Evolutionary conservation across 2,888 invertebrate genomes (phyloP), one percentile per base, ranked within the genome.

Genomic region (Lochmaea crataegi): DNA sequence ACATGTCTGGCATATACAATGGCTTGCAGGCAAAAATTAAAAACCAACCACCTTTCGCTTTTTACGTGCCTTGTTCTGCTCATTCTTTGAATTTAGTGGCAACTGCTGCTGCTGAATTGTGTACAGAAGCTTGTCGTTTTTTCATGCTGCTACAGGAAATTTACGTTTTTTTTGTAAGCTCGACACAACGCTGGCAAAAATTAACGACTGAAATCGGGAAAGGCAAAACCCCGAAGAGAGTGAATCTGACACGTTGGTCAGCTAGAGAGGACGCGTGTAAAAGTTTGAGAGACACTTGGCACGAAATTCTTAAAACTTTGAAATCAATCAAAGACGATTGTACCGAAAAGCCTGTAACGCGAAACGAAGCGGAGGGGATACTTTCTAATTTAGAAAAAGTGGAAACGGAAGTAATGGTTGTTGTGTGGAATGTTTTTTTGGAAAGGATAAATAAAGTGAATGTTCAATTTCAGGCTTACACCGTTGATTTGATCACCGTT

Each of bases 111-210:
- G n/a, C n/a, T n/a, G n/a, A 26, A 26, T 1, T 26, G 26, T 71
- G 72, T 65, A 58, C 73, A 68, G 79, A 80, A 70, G 82, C 80
- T 18, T 65, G 65, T 48, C 60, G 32, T 14, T 68, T 64, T 41
- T 65, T 65, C 61, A 69, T 69, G 48, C 41, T 60, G 61, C 61
- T 65, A 1, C 22, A 56, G 66, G 42, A 45, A 71, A 22, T 61
- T 53, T 42, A 41, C 65, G 48, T 65, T 71, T 71, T 61, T 67
- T 64, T n/a, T 32, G n/a, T 16, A 60, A 63, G 14, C 0, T 73
- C 63, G 14, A 56, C 69, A 69, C 57, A 73, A 69, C 66, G 63
- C 41, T 73, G 73, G 69, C 2, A 65, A 42, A 61, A 18, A 64
- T 65, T 58, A 18, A 65, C 14, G 58, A 64, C 18, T 56, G 56